These are phyloP conservation scores for Galerucella nymphaeae DNA, from an alignment of 2,888 invertebrate species.

Conservation along the genomic window DNA sequence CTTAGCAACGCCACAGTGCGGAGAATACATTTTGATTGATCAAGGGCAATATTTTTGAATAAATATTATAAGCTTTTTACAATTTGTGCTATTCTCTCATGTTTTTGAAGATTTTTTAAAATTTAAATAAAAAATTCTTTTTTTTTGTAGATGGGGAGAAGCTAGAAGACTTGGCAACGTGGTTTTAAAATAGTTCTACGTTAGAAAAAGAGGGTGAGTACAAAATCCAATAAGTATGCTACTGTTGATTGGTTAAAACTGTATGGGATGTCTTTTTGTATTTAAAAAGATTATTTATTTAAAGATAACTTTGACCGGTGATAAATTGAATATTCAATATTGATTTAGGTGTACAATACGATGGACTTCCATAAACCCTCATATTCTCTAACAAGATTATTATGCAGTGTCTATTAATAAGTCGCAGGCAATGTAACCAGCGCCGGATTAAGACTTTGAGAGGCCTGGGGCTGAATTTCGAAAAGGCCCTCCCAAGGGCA, in stretches of 20 bases:
- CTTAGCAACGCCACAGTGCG: too few species aligned
- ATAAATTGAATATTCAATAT: slow-evolving; percentile 20
- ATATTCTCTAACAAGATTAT: slow-evolving; percentile 9
- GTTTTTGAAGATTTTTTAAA: too few species aligned
- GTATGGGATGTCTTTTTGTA: slow-evolving; percentile 32
- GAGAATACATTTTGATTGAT: too few species aligned
- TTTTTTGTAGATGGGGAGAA: background rate
- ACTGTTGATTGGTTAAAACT: slow-evolving; percentile 35
- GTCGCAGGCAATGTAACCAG: background rate
- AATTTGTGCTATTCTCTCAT: too few species aligned
- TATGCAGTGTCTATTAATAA: background rate
- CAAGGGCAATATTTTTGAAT: too few species aligned
- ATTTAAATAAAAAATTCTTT: background rate
- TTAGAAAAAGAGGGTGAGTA: slow-evolving; percentile 32
- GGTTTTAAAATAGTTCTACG: slow-evolving; percentile 4
- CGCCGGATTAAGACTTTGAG: too few species aligned
- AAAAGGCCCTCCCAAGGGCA: too few species aligned
- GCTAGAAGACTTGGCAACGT: background rate
- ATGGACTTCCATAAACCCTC: background rate
- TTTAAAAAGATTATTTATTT: slow-evolving; percentile 28
- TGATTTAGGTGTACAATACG: slow-evolving; percentile 16
- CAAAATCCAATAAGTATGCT: slow-evolving; percentile 40
- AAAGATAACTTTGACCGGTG: slow-evolving; percentile 15
- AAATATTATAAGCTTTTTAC: too few species aligned
- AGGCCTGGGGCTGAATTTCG: too few species aligned